A percentile compares a stretch with the other conserved stretches of the same genome.
Evolutionary conservation across 2,113 vertebrate genomes (phyloP).

Genomic region (Channa maculata): DNA sequence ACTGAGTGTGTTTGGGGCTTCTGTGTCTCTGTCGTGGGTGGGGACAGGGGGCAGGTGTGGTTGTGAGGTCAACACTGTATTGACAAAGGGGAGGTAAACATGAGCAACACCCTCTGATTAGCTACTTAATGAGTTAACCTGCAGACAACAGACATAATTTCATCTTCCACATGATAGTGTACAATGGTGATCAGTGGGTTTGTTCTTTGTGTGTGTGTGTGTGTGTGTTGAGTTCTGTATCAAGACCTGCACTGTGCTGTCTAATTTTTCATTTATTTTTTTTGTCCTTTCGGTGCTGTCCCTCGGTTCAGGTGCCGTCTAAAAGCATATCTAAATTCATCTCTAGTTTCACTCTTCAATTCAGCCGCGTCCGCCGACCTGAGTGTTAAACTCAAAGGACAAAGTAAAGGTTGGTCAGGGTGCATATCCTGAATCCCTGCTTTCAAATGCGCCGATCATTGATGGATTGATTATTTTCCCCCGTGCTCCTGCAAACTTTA

Average conservation of each 20-base stretch:
- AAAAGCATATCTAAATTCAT: background rate
- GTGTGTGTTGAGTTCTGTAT: background rate
- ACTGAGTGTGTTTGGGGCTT: slow-evolving; percentile 33
- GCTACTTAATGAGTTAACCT: slow-evolving; percentile 63
- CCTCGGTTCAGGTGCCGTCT: no score
- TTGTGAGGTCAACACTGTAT: slow-evolving; percentile 62
- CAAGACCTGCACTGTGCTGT: background rate
- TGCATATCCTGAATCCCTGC: slow-evolving; percentile 27
- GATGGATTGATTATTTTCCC: slow-evolving; percentile 39
- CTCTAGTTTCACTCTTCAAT: background rate
- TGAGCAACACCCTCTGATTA: slow-evolving; percentile 60
- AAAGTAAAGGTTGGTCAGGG: slow-evolving; percentile 42
- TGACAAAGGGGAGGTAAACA: slow-evolving; percentile 61
- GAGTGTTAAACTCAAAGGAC: slow-evolving; percentile 32
- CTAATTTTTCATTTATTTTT: background rate
- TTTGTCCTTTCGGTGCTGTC: no score
- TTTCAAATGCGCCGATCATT: slow-evolving; percentile 34
- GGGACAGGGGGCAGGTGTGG: slow-evolving; percentile 15
- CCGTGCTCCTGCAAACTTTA: slow-evolving; percentile 13
- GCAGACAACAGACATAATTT: slow-evolving; percentile 43
- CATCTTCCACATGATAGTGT: slow-evolving; percentile 11
- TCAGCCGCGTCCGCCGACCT: background rate
- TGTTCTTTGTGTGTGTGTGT: slow-evolving; percentile 3
- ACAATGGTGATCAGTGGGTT: background rate
- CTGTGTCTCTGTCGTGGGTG: slow-evolving; percentile 41